Evolutionary conservation across 2,113 vertebrate genomes (phyloP).

Genomic region (Edolisoma coerulescens): DNA sequence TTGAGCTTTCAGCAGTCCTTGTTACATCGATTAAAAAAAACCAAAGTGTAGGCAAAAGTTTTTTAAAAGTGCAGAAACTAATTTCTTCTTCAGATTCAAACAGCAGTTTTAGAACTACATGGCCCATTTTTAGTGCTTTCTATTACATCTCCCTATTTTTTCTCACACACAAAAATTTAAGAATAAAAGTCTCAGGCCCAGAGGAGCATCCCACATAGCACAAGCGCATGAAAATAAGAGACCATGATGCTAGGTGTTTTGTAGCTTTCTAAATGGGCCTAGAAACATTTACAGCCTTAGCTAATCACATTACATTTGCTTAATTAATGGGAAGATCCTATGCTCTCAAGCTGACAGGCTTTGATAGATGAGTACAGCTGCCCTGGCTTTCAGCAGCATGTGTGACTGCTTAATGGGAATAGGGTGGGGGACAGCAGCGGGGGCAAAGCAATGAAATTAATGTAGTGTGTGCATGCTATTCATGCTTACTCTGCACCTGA

Average conservation of each 20-base stretch:
- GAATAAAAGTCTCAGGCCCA: neutral
- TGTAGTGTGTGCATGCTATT: accelerated
- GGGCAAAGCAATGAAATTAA: neutral
- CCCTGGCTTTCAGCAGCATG: constrained; percentile 22
- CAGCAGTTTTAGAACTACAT: neutral
- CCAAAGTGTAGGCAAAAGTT: neutral
- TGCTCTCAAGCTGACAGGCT: constrained; percentile 40
- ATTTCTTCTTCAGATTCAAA: neutral
- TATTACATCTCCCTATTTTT: neutral
- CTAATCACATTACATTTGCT: constrained; percentile 55
- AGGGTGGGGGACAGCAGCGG: neutral
- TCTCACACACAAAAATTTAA: neutral
- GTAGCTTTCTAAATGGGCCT: constrained; percentile 12
- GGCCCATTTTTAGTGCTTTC: neutral
- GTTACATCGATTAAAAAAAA: neutral
- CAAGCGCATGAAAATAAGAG: neutral
- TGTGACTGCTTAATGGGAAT: neutral
- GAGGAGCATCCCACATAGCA: neutral
- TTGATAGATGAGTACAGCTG: constrained; percentile 55
- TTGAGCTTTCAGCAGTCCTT: neutral
- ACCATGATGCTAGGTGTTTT: neutral
- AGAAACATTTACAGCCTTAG: constrained; percentile 53
- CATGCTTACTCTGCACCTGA: neutral
- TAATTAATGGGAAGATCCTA: constrained; percentile 57
- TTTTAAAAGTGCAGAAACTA: neutral